Evolutionary conservation across 2,888 invertebrate genomes (phyloP).

Genomic region (Oxycera nigricornis): DNA sequence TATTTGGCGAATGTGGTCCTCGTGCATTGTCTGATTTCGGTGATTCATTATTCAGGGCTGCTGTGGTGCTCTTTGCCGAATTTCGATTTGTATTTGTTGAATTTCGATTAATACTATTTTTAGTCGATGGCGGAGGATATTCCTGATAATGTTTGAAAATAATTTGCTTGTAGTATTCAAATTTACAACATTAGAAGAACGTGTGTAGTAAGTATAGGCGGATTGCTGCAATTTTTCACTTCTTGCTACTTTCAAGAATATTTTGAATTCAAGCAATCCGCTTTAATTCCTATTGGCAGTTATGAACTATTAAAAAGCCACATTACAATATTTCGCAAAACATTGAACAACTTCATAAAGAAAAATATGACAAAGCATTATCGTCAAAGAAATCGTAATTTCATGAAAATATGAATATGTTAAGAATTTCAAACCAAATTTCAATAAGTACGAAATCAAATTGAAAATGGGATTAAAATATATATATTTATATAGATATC

Average conservation of each 20-base stretch:
- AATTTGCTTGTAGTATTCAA: neutral
- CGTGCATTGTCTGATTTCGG: conserved; percentile 56
- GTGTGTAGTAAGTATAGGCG: neutral
- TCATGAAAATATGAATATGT: no score
- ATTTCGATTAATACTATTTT: conserved; percentile 64
- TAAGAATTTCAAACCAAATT: no score
- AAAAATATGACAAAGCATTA: neutral
- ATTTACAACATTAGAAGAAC: neutral
- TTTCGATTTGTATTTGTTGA: conserved; percentile 62
- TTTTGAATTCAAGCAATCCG: neutral
- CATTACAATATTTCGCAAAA: neutral
- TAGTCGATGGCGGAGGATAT: conserved; percentile 64
- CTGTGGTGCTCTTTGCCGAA: conserved; percentile 59
- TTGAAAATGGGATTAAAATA: conserved; percentile 50
- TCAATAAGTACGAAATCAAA: conserved; percentile 52
- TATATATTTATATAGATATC: conserved; percentile 36
- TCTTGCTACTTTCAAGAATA: neutral
- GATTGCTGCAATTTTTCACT: neutral
- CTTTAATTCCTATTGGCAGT: neutral
- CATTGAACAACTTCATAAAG: neutral
- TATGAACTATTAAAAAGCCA: neutral
- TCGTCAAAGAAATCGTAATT: neutral
- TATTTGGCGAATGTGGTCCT: conserved; percentile 59
- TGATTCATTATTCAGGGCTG: conserved; percentile 59
- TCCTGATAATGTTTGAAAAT: conserved; percentile 62